These are phyloP conservation scores for Manduca sexta DNA, from an alignment of 1,140 invertebrate species.

Conservation along the genomic window DNA sequence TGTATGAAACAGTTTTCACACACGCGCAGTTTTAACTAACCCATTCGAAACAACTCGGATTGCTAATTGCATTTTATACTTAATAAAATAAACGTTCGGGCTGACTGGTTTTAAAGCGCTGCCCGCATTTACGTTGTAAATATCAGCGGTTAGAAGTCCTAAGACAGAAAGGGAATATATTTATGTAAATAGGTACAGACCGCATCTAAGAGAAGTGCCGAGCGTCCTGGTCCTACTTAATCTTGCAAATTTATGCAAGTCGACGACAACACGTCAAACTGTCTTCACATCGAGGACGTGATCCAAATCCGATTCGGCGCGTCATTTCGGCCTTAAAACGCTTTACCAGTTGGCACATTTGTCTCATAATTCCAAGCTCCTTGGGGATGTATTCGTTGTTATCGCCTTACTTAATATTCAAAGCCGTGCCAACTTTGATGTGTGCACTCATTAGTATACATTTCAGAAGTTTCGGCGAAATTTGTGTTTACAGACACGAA, in stretches of 20 bases:
- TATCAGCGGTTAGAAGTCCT: constrained; percentile 13
- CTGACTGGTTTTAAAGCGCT: not conserved
- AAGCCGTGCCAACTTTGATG: constrained; percentile 21
- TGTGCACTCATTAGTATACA: not conserved
- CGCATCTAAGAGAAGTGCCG: constrained; percentile 24
- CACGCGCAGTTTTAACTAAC: too few species aligned
- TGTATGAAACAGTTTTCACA: too few species aligned
- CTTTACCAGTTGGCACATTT: constrained; percentile 60
- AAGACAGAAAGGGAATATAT: constrained; percentile 36
- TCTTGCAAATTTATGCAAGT: constrained; percentile 69
- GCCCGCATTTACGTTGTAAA: constrained; percentile 7
- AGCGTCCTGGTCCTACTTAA: constrained; percentile 34
- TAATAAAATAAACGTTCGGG: not conserved
- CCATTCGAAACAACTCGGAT: not conserved
- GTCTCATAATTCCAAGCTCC: constrained; percentile 54
- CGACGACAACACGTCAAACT: constrained; percentile 60
- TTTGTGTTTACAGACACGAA: not conserved
- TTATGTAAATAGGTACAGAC: constrained; percentile 53
- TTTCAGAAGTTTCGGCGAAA: constrained; percentile 1
- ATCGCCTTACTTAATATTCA: constrained; percentile 42
- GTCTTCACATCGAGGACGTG: constrained; percentile 58
- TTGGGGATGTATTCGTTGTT: constrained; percentile 38
- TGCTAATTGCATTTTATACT: not conserved
- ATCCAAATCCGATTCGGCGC: constrained; percentile 62
- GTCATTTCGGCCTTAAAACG: constrained; percentile 61